Evolutionary conservation across 2,797 vertebrate genomes (phyloP), one percentile per base, ranked within the genome.

Genomic region (Chiroxiphia lanceolata): DNA sequence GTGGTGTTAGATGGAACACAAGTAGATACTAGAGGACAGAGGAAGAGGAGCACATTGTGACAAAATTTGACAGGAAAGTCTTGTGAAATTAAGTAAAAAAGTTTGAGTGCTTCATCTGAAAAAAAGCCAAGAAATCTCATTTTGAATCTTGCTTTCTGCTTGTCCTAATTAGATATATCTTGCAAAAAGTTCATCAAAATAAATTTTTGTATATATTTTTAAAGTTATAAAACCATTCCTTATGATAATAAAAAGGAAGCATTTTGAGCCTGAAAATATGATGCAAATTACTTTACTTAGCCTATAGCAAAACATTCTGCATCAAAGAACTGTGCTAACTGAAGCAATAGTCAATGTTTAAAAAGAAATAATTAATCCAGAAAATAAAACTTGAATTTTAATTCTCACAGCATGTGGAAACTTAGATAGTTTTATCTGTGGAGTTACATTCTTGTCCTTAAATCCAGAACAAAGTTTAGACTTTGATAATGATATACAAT

Each of bases 231-330:
- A 81, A 14, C 5, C 17, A 40, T 36, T 82, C n/a, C 6, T 29
- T 57, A 70, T 94, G 53, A 48, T 72, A 71, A 74, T 90, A 34
- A 91, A 89, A 87, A 75, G 5, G 34, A 87, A 80, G 15, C 4
- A 40, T 86, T 75, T 78, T 48, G 47, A 79, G 27, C 42, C 92
- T 40, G 50, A 86, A 97, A 80, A 67, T 83, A 83, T 15, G 36
- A 96, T 97, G 93, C 68, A 95, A 95, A 97, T 98, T 94, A 89
- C 91, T 97, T 96, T 83, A 83, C 53, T 96, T 97, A 94, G 93
- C 96, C 93, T 78, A 68, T 93, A 96, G 95, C 81, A 84, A 96
- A 97, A 93, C n/a, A 59, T 87, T 72, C 83, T 93, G 61, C 85
- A 94, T 97, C 95, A 97, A 96, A 97, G 94, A 94, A 60, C 36